These are phyloP conservation scores for Heliocidaris tuberculata DNA, from an alignment of 35 echinoderm and acorn worm species.

Conservation along the genomic window DNA sequence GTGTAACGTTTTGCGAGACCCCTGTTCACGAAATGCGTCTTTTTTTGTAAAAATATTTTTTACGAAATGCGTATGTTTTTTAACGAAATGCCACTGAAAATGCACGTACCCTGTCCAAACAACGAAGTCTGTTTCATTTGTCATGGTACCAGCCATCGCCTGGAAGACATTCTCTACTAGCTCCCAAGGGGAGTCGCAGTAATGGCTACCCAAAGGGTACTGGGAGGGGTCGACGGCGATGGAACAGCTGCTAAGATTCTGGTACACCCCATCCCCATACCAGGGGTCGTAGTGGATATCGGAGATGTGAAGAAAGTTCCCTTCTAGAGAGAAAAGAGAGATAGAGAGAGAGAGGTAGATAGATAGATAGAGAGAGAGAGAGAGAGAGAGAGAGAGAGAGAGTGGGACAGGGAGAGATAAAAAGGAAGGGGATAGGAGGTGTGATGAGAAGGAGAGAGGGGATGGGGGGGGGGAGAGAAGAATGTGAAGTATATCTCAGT, in stretches of 20 bases:
- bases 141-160: constrained; percentile 18
- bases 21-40: too few relatives aligned
- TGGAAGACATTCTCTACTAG: constrained; percentile 28
- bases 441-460: too few relatives aligned
- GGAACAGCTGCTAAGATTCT: background rate
- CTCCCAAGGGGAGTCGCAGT: constrained; percentile 49
- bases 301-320: constrained; percentile 56
- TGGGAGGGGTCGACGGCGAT: background rate
- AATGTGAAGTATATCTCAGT: too few relatives aligned
- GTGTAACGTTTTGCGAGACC: too few relatives aligned
- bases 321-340: background rate
- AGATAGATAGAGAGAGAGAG: background rate
- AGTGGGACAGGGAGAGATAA: too few relatives aligned
- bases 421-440: too few relatives aligned
- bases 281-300: constrained; percentile 56
- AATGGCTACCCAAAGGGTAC: constrained; percentile 25
- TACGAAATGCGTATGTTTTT: too few relatives aligned
- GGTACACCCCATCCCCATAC: constrained; percentile 38
- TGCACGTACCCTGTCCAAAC: constrained; percentile 51
- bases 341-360: too few relatives aligned
- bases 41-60: too few relatives aligned
- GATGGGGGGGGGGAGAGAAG: too few relatives aligned
- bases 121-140: constrained; percentile 44
- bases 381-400: background rate
- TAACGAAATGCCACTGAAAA: background rate